These are phyloP conservation scores for Dolichotis patagonum DNA, from an alignment of 2,113 vertebrate genomes.

Conservation along the genomic window DNA sequence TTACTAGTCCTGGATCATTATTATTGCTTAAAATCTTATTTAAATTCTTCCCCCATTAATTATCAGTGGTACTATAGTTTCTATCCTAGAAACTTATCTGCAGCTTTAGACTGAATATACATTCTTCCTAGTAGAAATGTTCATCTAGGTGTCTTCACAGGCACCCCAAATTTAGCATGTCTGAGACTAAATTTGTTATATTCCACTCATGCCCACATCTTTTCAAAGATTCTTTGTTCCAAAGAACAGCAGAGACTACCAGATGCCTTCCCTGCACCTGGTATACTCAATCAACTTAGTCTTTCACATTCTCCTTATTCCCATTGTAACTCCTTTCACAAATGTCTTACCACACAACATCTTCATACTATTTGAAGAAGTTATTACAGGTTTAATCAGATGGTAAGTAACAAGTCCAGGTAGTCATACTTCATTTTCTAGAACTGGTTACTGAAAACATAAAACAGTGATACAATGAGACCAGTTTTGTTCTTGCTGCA, in stretches of 20 bases:
- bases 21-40: neutral
- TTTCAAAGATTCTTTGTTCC: neutral
- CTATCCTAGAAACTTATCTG: neutral
- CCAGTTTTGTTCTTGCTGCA: neutral
- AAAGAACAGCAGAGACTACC: too few species aligned
- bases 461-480: neutral
- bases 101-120: neutral
- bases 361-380: neutral
- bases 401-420: neutral
- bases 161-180: neutral
- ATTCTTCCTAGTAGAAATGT: neutral
- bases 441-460: neutral
- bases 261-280: neutral
- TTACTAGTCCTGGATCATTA: neutral
- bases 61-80: neutral
- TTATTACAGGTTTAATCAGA: neutral
- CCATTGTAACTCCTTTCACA: neutral
- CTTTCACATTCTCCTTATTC: neutral
- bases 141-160: neutral
- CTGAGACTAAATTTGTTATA: neutral
- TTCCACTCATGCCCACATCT: neutral
- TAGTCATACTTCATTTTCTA: neutral
- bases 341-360: neutral
- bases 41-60: neutral
- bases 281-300: neutral